phyloP scores from a whole-genome alignment of 1,140 invertebrate species.

The Zeugodacus cucurbitae region DNA sequence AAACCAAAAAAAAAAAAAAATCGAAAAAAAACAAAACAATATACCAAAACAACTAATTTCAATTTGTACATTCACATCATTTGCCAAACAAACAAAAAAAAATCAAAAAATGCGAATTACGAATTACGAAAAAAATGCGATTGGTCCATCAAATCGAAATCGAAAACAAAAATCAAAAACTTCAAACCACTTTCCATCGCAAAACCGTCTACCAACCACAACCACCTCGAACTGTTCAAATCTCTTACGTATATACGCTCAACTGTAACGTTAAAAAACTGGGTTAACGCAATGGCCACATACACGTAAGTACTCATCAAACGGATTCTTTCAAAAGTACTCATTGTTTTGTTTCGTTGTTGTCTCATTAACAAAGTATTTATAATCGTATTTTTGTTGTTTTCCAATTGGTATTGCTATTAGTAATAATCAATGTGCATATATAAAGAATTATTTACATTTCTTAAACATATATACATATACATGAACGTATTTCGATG shows the following conservation, averaged over 20 bases:
- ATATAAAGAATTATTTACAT: background rate
- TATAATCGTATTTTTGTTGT: conserved; percentile 29
- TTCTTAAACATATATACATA: background rate
- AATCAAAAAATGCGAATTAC: background rate
- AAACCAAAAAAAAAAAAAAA: background rate
- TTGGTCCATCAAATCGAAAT: background rate
- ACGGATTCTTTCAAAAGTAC: conserved; percentile 22
- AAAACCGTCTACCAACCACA: conserved; percentile 12
- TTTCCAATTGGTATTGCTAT: conserved; percentile 24
- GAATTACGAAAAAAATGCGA: background rate
- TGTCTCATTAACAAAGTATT: conserved; percentile 25
- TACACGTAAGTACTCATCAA: conserved; percentile 33
- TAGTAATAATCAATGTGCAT: background rate
- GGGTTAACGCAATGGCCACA: conserved; percentile 26
- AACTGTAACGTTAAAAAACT: conserved; percentile 14
- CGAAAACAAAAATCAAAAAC: conserved; percentile 15
- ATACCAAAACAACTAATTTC: background rate
- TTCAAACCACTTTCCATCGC: conserved; percentile 23
- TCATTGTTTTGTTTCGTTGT: conserved; percentile 33
- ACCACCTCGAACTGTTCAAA: conserved; percentile 17
- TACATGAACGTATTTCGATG: background rate
- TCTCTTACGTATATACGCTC: conserved; percentile 9
- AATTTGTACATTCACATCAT: conserved; percentile 28
- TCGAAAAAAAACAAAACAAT: background rate
- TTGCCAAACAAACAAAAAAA: background rate